Evolutionary conservation across 2,888 invertebrate genomes (phyloP).

Genomic region (Ennomos fuscantarius): DNA sequence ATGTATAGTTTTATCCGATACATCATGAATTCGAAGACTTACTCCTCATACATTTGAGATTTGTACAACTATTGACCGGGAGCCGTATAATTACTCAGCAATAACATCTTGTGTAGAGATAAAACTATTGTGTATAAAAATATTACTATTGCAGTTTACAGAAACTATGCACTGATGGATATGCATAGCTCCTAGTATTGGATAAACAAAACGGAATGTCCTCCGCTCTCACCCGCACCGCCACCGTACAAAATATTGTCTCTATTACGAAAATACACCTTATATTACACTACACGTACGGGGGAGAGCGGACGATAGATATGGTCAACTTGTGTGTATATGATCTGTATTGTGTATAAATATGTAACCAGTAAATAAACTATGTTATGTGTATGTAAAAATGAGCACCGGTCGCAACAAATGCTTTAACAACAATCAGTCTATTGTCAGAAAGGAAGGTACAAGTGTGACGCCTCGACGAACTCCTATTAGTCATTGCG

Average conservation of each 20-base stretch:
- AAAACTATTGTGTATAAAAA: constrained; percentile 84
- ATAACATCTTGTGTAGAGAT: constrained; percentile 83
- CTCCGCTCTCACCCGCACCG: constrained; percentile 59
- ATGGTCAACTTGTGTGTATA: constrained; percentile 74
- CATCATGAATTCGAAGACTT: constrained; percentile 62
- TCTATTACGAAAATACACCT: constrained; percentile 78
- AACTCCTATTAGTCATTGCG: constrained; percentile 63
- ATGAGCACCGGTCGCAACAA: constrained; percentile 84
- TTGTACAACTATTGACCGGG: constrained; percentile 82
- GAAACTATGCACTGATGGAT: constrained; percentile 39
- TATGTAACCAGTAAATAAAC: constrained; percentile 84
- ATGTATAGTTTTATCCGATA: constrained; percentile 46
- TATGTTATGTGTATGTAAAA: constrained; percentile 76
- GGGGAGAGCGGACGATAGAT: constrained; percentile 59
- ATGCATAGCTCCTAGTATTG: constrained; percentile 56
- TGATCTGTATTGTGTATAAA: constrained; percentile 51
- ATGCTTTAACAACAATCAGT: constrained; percentile 84
- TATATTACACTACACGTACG: constrained; percentile 60
- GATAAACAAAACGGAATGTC: constrained; percentile 71
- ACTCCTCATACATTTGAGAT: constrained; percentile 63
- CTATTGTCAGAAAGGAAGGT: constrained; percentile 84
- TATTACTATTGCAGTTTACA: constrained; percentile 74
- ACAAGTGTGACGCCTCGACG: constrained; percentile 62
- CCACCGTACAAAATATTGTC: constrained; percentile 69
- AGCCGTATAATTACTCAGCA: constrained; percentile 82